A percentile compares a stretch with the other conserved stretches of the same genome.
These are phyloP conservation scores for Drosophila acutilabella DNA, from an alignment of 2,888 invertebrate genomes.

Conservation along the genomic window DNA sequence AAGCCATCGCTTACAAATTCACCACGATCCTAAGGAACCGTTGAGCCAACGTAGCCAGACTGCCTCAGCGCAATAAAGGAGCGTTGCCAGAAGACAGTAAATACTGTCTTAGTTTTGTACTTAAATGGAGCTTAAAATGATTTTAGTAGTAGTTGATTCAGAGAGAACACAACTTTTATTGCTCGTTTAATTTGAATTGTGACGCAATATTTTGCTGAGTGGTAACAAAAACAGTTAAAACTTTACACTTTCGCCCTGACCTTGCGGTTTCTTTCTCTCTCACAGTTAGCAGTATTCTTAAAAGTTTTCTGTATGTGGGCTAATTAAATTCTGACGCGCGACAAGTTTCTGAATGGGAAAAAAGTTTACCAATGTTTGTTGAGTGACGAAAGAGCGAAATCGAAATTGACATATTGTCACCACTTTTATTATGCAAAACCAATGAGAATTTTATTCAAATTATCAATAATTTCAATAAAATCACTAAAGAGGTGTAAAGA, in stretches of 20 bases:
- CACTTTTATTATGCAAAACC: constrained; percentile 38
- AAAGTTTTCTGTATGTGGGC: constrained; percentile 18
- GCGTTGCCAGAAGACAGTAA: too few relatives aligned
- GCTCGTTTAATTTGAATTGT: constrained; percentile 7
- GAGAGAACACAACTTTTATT: background rate
- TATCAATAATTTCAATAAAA: constrained; percentile 25
- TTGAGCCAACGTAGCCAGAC: too few relatives aligned
- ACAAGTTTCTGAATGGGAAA: constrained; percentile 13
- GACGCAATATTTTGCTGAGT: constrained; percentile 27
- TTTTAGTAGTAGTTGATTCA: too few relatives aligned
- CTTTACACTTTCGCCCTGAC: constrained; percentile 54
- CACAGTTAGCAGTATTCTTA: constrained; percentile 6
- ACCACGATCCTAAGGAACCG: too few relatives aligned
- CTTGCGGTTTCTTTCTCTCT: constrained; percentile 31
- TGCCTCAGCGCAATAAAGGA: too few relatives aligned
- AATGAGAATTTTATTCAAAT: constrained; percentile 46
- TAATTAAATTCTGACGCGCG: constrained; percentile 42
- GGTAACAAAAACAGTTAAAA: constrained; percentile 25
- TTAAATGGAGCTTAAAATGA: too few relatives aligned
- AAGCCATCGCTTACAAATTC: too few relatives aligned
- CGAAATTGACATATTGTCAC: constrained; percentile 10
- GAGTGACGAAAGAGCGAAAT: constrained; percentile 24
- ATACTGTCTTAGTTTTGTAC: too few relatives aligned
- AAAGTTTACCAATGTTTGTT: background rate
- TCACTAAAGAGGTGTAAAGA: constrained; percentile 28